A percentile compares a stretch with the other conserved stretches of the same genome.
These are phyloP conservation scores for Andrena praecox DNA, from an alignment of 2,888 invertebrate genomes.

Conservation along the genomic window DNA sequence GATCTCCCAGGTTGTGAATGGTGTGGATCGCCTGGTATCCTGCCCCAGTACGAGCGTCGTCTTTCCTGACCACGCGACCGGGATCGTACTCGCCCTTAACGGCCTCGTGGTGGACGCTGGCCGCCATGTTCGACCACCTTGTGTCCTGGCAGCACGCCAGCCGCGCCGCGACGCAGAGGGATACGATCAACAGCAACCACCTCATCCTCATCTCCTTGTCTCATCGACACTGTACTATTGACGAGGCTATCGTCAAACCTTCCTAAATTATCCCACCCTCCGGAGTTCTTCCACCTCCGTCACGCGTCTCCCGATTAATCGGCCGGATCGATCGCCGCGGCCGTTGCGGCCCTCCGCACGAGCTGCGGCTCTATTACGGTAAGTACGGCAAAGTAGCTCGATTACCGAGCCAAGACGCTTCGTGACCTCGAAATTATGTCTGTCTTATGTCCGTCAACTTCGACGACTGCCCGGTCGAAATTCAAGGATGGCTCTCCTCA, in stretches of 20 bases:
- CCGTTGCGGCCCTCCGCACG: background rate
- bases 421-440: background rate
- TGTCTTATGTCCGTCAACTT: background rate
- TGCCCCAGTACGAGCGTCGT: background rate
- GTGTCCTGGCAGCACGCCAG: conserved; percentile 62
- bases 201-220: conserved; percentile 78
- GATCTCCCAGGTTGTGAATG: background rate
- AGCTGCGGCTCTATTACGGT: conserved; percentile 12
- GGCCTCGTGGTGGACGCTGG: conserved; percentile 63
- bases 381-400: background rate
- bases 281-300: conserved; percentile 49
- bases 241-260: conserved; percentile 59
- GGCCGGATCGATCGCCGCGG: conserved; percentile 38
- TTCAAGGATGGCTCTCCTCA: no score
- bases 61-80: conserved; percentile 29
- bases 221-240: conserved; percentile 74
- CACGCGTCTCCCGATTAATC: conserved; percentile 57
- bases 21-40: background rate
- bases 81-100: conserved; percentile 63
- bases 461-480: background rate
- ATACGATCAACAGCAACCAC: conserved; percentile 71
- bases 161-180: conserved; percentile 61
- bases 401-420: background rate
- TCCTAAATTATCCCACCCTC: conserved; percentile 56
- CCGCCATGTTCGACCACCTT: conserved; percentile 45